These are phyloP conservation scores for Neodiprion fabricii DNA, from an alignment of 1,140 invertebrate genomes.

Conservation along the genomic window DNA sequence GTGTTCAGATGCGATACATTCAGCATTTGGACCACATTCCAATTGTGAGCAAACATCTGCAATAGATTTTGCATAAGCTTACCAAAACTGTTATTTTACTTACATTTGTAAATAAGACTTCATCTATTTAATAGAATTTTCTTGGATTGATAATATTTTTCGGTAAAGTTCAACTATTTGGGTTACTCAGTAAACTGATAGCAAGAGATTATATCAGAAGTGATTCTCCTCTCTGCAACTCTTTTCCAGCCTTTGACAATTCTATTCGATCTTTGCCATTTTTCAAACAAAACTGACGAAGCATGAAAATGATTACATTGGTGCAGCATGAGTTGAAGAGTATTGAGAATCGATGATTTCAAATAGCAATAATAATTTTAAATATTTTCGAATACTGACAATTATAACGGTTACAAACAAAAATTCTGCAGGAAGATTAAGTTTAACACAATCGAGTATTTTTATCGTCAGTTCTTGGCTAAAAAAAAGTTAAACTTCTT, in stretches of 20 bases:
- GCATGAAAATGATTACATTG: too few species aligned
- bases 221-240: too few species aligned
- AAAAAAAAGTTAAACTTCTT: conserved; percentile 26
- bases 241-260: too few species aligned
- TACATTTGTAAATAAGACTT: conserved; percentile 14
- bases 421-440: neutral
- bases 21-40: conserved; percentile 82
- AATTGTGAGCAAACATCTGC: conserved; percentile 77
- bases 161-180: neutral
- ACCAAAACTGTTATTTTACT: neutral
- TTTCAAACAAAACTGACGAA: too few species aligned
- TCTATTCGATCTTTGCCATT: too few species aligned
- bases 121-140: conserved; percentile 6
- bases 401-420: too few species aligned
- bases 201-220: too few species aligned
- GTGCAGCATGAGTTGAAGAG: neutral
- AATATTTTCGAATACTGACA: too few species aligned
- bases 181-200: too few species aligned
- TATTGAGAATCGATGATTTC: neutral
- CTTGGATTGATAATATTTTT: neutral
- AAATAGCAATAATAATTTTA: neutral
- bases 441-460: neutral
- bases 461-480: neutral
- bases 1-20: conserved; percentile 78
- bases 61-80: conserved; percentile 35